phyloP scores from a whole-genome alignment of 53 echinoderm and acorn worm species.

The Hippasteria phrygiana region DNA sequence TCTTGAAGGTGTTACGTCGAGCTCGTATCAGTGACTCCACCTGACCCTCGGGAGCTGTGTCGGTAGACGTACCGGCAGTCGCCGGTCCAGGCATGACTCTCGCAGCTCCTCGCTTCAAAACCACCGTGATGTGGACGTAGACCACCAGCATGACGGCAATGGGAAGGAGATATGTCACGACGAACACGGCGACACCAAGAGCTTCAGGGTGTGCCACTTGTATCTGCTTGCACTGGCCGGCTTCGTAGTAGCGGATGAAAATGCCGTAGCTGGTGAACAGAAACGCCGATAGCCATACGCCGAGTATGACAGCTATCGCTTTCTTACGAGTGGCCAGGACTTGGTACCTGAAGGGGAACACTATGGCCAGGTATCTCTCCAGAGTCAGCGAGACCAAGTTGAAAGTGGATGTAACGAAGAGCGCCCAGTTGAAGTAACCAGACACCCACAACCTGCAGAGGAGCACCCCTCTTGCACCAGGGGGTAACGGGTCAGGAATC shows the following conservation, averaged over 20 bases:
- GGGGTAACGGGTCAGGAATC: neutral
- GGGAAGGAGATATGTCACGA: neutral
- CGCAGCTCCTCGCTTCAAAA: neutral
- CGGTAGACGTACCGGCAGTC: neutral
- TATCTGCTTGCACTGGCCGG: neutral
- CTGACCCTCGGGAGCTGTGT: neutral
- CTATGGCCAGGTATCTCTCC: no score
- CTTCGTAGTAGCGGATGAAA: neutral
- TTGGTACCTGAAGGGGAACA: no score
- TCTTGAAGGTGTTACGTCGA: no score
- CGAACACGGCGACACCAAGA: neutral
- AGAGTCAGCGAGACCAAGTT: constrained; percentile 63
- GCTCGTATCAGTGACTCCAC: constrained; percentile 32
- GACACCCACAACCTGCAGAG: constrained; percentile 70
- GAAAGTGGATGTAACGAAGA: constrained; percentile 64
- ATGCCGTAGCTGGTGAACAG: neutral
- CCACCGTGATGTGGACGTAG: constrained; percentile 12
- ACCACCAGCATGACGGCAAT: neutral
- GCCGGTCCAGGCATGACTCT: neutral
- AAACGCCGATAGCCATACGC: neutral
- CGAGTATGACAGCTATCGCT: neutral
- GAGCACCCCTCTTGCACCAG: constrained; percentile 50
- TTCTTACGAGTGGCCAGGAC: neutral
- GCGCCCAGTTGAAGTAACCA: constrained; percentile 37
- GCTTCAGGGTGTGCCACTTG: neutral